Evolutionary conservation across 2,797 vertebrate genomes (phyloP), one percentile per base, ranked within the genome.

Genomic region (Tolypeutes matacus): DNA sequence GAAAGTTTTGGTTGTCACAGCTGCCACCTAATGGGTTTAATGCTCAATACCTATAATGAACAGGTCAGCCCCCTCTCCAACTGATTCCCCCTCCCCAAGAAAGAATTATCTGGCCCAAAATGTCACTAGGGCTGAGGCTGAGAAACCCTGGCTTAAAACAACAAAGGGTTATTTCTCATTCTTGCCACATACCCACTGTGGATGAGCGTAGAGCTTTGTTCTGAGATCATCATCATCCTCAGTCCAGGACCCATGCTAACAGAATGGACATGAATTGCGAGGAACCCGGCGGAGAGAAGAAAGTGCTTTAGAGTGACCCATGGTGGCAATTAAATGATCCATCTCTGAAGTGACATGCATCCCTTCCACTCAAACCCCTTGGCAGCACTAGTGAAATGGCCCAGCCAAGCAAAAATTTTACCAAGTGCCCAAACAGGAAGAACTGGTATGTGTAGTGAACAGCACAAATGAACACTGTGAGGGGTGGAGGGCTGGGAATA

Each of bases 111-210:
- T 23, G 85, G 8, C 4, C 58, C 27, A 49, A 46, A 60, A 39
- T 69, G 21, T 80, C 13, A 51, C 4, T 34, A 93, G 7, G 10
- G 34, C 21, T 6, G 31, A 77, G 31, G 36, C 3, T 34, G 39
- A 93, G 46, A 75, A 94, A 91, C 14, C 72, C 62, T 58, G 51
- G 7, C 87, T 85, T 89, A 78, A 85, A 93, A 49, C 78, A 90
- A 93, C 5, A n/a, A 89, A 96, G 11, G 25, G 11, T 78, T 31
- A 78, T 49, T 67, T 3, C 29, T 84, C 31, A 83, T 27, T 88
- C 34, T 39, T 31, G 62, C 20, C 92, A 73, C 11, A 56, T 31
- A 25, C 49, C 25, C 31, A 70, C n/a, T 65, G n/a, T n/a, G 29
- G 14, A 31, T 51, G 78, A 88, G 17, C 18, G 86, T 77, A 88